Conservation (phyloP, 2,797 vertebrate genomes). For the Centroberyx gerrardi region DNA sequence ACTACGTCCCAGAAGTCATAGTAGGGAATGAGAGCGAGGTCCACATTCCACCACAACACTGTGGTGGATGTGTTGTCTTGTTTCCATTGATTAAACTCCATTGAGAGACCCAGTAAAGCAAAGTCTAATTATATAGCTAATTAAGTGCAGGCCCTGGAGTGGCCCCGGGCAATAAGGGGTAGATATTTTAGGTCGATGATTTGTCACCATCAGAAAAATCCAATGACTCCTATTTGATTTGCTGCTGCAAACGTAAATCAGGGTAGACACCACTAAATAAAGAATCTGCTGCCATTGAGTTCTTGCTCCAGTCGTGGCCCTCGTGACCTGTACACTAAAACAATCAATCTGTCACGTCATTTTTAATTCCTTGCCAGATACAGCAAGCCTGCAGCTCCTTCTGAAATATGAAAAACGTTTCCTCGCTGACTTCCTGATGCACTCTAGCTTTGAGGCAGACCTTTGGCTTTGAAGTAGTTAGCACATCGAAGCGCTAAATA, state of each 20-base stretch:
- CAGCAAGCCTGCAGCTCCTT: slow-evolving; percentile 11
- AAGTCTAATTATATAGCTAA: slow-evolving; percentile 87
- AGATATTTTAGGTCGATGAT: slow-evolving; percentile 85
- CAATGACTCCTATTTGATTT: slow-evolving; percentile 79
- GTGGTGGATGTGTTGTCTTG: slow-evolving; percentile 76
- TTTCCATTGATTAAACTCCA: slow-evolving; percentile 82
- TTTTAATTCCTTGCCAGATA: slow-evolving; percentile 34
- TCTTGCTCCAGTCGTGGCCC: slow-evolving; percentile 63
- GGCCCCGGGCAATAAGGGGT: slow-evolving; percentile 75
- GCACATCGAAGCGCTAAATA: neutral
- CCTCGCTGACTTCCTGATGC: neutral
- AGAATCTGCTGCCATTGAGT: slow-evolving; percentile 58
- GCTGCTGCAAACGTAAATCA: slow-evolving; percentile 74
- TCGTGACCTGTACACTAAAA: slow-evolving; percentile 45
- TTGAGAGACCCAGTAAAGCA: slow-evolving; percentile 80
- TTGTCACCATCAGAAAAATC: slow-evolving; percentile 83
- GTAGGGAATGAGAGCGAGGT: slow-evolving; percentile 62
- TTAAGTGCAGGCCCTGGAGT: slow-evolving; percentile 77
- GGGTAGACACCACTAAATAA: slow-evolving; percentile 68
- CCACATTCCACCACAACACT: slow-evolving; percentile 63
- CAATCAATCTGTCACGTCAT: slow-evolving; percentile 56
- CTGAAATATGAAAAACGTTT: slow-evolving; percentile 35
- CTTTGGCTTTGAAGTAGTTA: slow-evolving; percentile 26
- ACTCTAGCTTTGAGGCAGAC: neutral
- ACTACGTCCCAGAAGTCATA: slow-evolving; percentile 47